A percentile compares a stretch with the other conserved stretches of the same genome.
Evolutionary conservation across 2,113 vertebrate genomes (phyloP).

Genomic region (Eleginops maclovinus): DNA sequence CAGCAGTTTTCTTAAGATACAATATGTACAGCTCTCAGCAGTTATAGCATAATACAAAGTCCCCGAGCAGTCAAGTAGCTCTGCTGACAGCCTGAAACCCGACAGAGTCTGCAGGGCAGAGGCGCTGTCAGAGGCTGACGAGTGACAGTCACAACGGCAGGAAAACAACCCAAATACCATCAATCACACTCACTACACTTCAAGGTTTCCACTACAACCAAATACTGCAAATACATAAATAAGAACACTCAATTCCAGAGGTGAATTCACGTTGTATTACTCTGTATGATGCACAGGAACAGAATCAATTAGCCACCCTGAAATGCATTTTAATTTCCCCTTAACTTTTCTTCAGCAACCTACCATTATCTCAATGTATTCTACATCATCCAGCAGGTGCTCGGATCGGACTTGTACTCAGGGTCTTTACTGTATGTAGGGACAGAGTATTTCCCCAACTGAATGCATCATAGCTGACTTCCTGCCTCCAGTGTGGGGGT

Average conservation of each 20-base stretch:
- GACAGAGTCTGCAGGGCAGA: slow-evolving; percentile 67
- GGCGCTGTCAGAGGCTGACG: slow-evolving; percentile 66
- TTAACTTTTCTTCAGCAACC: neutral
- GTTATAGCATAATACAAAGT: slow-evolving; percentile 56
- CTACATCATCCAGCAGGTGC: neutral
- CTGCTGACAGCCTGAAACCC: slow-evolving; percentile 70
- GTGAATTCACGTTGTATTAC: neutral
- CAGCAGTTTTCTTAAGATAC: slow-evolving; percentile 31
- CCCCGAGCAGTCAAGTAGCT: slow-evolving; percentile 55
- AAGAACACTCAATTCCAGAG: neutral
- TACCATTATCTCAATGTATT: slow-evolving; percentile 10
- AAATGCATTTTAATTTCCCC: slow-evolving; percentile 20
- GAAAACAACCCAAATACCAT: slow-evolving; percentile 52
- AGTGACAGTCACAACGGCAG: slow-evolving; percentile 53
- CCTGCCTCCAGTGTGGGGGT: slow-evolving; percentile 12
- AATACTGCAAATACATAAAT: slow-evolving; percentile 3
- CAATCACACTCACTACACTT: slow-evolving; percentile 46
- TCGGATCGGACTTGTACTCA: slow-evolving; percentile 2
- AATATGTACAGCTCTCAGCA: slow-evolving; percentile 64
- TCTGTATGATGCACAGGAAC: neutral
- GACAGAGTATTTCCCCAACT: slow-evolving; percentile 2
- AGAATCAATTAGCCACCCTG: neutral
- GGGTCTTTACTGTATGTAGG: neutral
- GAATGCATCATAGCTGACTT: slow-evolving; percentile 29
- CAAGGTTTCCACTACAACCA: slow-evolving; percentile 15